Evolutionary conservation across 1,140 invertebrate genomes (phyloP), one percentile per base, ranked within the genome.

Genomic region (Nasonia giraulti): DNA sequence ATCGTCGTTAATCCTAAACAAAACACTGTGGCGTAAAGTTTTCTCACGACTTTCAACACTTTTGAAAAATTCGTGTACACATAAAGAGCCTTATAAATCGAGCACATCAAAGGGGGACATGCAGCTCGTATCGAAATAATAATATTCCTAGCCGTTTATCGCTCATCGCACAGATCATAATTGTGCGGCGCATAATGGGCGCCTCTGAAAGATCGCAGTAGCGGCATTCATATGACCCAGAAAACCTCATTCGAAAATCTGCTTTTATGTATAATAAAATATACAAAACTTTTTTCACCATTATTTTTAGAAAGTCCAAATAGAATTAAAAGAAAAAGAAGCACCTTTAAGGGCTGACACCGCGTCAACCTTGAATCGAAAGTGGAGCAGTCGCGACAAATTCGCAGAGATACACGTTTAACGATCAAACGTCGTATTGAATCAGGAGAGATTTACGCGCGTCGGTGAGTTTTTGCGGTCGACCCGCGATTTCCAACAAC

Each of bases 301-400:
- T 40, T 14, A 20, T 62, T 75, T 75, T 37, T 74, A 40, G 73
- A 75, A 44, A 75, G 73, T 75, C n/a, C 2, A 27, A 31, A n/a
- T 69, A 11, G n/a, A n/a, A 74, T 75, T 33, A 5, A 75, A n/a
- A 44, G 3, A n/a, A 14, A 74, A 27, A 40, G 14, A 33, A 33
- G 33, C 7, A 44, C 27, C 0, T n/a, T n/a, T 17, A n/a, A 40
- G 73, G 31, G 37, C 73, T 17, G 27, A 44, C 31, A 12, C 44
- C 27, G 27, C 73, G 7, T 10, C 47, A 55, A 31, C 55, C 77
- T 79, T 68, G 50, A 20, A 20, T 68, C 31, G 77, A 79, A 79
- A 79, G 77, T 79, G 17, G 77, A 79, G 27, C 77, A 66, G 33
- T 5, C 40, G 75, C 75, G 75, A 55, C 44, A 77, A 77, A 77